Percentiles rank a stretch among this genome's conserved stretches.
These are phyloP conservation scores for Heliconius hewitsoni DNA, from an alignment of 1,140 invertebrate genomes.

Conservation along the genomic window DNA sequence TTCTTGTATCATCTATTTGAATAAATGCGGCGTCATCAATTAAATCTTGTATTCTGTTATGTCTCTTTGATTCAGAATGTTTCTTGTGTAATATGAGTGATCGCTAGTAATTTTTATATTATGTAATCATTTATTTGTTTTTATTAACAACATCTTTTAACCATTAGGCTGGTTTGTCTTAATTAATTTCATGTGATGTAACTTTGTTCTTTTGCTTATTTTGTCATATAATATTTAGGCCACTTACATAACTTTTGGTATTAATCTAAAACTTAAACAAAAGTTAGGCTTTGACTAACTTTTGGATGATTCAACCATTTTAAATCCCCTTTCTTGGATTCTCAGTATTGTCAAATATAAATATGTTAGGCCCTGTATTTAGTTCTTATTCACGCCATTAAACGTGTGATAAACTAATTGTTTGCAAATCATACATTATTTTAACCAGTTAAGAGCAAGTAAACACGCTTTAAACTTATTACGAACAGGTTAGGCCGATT, in stretches of 20 bases:
- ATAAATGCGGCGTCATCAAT: constrained; percentile 59
- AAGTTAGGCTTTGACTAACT: neutral
- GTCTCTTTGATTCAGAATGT: constrained; percentile 33
- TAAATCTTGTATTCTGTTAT: constrained; percentile 56
- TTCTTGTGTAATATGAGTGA: constrained; percentile 30
- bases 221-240: neutral
- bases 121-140: constrained; percentile 16
- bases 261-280: neutral
- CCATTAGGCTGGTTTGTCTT: neutral
- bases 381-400: constrained; percentile 4
- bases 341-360: neutral
- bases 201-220: neutral
- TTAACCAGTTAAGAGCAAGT: neutral
- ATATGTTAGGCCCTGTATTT: neutral
- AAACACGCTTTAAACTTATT: constrained; percentile 37
- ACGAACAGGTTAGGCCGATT: constrained; percentile 49
- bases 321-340: neutral
- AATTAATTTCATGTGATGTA: constrained; percentile 9
- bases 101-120: constrained; percentile 36
- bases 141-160: constrained; percentile 15
- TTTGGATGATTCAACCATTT: too few relatives aligned
- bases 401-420: constrained; percentile 28
- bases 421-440: constrained; percentile 17
- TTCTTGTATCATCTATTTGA: constrained; percentile 27
- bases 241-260: neutral